Percentiles rank a stretch among this genome's conserved stretches.
Conservation (phyloP, 1,140 invertebrate genomes). For the Holcopasites calliopsidis region DNA sequence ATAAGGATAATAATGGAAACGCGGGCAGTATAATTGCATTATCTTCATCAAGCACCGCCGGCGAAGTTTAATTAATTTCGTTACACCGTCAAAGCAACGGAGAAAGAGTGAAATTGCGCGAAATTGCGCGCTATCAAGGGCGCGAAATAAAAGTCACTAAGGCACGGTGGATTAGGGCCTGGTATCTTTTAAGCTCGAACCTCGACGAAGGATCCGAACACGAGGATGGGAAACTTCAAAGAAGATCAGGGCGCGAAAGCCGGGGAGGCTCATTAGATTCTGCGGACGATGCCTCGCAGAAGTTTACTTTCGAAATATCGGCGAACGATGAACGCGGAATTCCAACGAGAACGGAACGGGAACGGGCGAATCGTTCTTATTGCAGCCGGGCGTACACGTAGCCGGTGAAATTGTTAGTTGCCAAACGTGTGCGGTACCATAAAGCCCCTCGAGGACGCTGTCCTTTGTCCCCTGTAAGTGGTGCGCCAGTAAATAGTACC, state of each 20-base stretch:
- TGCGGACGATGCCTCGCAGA: slow-evolving; percentile 42
- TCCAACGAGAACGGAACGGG: slow-evolving; percentile 39
- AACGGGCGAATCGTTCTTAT: slow-evolving; percentile 36
- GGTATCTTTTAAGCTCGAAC: neutral
- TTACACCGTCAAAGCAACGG: too few species aligned
- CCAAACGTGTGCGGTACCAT: slow-evolving; percentile 50
- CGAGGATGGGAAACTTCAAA: slow-evolving; percentile 20
- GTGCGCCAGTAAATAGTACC: neutral
- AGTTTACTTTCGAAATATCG: slow-evolving; percentile 65
- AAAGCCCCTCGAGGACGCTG: slow-evolving; percentile 26
- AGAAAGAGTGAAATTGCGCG: too few species aligned
- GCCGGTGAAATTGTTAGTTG: slow-evolving; percentile 51
- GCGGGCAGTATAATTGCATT: too few species aligned
- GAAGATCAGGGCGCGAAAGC: slow-evolving; percentile 24
- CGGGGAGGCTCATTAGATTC: slow-evolving; percentile 58
- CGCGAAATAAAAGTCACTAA: neutral
- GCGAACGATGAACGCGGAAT: slow-evolving; percentile 56
- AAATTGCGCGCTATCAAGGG: neutral
- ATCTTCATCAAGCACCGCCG: too few species aligned
- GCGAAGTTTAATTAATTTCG: too few species aligned
- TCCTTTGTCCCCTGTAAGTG: slow-evolving; percentile 27
- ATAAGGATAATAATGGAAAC: too few species aligned
- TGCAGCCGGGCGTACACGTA: slow-evolving; percentile 39
- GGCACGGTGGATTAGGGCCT: neutral
- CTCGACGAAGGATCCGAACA: neutral